Evolutionary conservation across 1,140 invertebrate species (phyloP).

Genomic region (Drosophila micromelanica): DNA sequence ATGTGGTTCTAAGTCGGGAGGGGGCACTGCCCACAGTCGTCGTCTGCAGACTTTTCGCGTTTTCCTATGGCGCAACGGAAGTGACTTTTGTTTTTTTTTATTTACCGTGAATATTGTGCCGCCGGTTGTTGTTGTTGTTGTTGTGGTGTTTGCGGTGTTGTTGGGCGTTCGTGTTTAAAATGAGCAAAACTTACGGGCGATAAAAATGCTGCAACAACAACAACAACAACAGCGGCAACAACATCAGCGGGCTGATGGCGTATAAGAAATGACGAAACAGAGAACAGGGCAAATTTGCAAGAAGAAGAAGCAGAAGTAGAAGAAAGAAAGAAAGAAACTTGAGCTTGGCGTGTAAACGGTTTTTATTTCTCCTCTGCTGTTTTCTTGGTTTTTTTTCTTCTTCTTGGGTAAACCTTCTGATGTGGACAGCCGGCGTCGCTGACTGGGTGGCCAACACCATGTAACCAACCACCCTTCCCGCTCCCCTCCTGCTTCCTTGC

Average conservation of each 20-base stretch:
- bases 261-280: conserved; percentile 69
- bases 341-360: conserved; percentile 75
- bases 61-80: conserved; percentile 75
- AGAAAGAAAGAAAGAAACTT: conserved; percentile 51
- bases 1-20: conserved; percentile 16
- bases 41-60: conserved; percentile 74
- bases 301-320: conserved; percentile 24
- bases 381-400: conserved; percentile 33
- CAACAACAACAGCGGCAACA: conserved; percentile 55
- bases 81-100: conserved; percentile 80
- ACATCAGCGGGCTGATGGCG: conserved; percentile 42
- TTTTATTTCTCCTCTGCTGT: conserved; percentile 52
- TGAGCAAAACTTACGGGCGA: conserved; percentile 76
- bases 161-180: conserved; percentile 72
- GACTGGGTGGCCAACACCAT: conserved; percentile 61
- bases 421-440: conserved; percentile 57
- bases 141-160: conserved; percentile 24
- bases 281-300: conserved; percentile 44
- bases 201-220: conserved; percentile 72
- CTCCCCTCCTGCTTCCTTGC: neutral
- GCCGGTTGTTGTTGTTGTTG: conserved; percentile 58
- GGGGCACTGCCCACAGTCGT: conserved; percentile 35
- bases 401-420: conserved; percentile 51
- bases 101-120: conserved; percentile 75
- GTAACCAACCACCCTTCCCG: neutral